These are phyloP conservation scores for Penaeus monodon DNA, from an alignment of 2,888 invertebrate genomes.

Conservation along the genomic window DNA sequence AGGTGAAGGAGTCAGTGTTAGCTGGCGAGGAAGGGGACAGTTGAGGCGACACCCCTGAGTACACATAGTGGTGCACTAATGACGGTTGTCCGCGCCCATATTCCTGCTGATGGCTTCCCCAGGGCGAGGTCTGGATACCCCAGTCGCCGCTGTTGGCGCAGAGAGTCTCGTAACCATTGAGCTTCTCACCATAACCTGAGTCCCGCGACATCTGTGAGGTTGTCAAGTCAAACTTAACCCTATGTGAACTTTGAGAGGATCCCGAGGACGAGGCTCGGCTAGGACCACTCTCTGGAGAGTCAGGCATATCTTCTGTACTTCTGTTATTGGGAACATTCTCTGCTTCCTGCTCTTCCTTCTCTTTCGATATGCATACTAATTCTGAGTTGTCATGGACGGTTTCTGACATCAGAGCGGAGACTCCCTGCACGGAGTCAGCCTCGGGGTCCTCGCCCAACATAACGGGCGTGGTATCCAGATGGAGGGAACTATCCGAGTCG, in stretches of 20 bases:
- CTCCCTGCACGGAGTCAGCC: neutral
- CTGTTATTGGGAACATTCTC: neutral
- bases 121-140: conserved; percentile 25
- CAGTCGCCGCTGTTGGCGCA: conserved; percentile 36
- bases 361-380: conserved; percentile 2
- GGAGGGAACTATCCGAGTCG: conserved; percentile 16
- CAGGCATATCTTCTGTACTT: conserved; percentile 28
- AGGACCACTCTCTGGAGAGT: conserved; percentile 47
- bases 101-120: conserved; percentile 59
- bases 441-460: conserved; percentile 13
- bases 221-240: conserved; percentile 51
- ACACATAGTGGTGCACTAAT: conserved; percentile 57
- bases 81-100: conserved; percentile 59
- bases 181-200: conserved; percentile 62
- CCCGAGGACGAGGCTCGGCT: conserved; percentile 43
- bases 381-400: conserved; percentile 47
- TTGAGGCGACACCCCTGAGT: conserved; percentile 59
- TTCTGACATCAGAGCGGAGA: conserved; percentile 1
- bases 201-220: conserved; percentile 62
- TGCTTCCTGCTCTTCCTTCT: conserved; percentile 6
- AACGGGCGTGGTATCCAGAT: conserved; percentile 14
- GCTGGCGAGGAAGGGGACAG: conserved; percentile 53
- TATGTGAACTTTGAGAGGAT: conserved; percentile 38
- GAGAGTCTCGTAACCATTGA: conserved; percentile 56
- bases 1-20: conserved; percentile 58